Evolutionary conservation across 2,113 vertebrate species (phyloP).

Genomic region (Numenius arquata): DNA sequence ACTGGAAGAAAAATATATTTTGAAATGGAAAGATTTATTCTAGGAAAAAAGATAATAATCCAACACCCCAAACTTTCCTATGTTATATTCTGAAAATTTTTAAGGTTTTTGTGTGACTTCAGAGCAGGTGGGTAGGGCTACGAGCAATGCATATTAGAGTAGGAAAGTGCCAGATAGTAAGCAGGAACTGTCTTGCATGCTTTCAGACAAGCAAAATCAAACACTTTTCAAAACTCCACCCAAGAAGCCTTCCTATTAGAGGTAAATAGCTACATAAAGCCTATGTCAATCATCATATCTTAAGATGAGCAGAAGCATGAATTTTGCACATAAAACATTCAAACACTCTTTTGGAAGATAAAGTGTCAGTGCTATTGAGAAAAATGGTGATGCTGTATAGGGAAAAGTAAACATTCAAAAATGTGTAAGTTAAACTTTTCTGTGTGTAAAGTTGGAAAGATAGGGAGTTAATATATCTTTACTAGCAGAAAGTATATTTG

Average conservation of each 20-base stretch:
- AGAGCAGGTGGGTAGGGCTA: not conserved
- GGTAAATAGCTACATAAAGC: not conserved
- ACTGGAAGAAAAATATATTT: not conserved
- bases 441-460: not conserved
- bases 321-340: not conserved
- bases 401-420: not conserved
- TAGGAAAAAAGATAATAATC: not conserved
- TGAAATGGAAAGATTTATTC: not conserved
- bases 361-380: not conserved
- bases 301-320: not conserved
- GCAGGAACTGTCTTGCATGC: not conserved
- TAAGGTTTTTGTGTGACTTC: not conserved
- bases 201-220: not conserved
- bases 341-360: not conserved
- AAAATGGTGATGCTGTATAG: not conserved
- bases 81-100: not conserved
- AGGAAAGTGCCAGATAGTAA: not conserved
- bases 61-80: rapidly evolving
- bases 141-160: not conserved
- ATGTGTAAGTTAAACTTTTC: not conserved
- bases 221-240: not conserved
- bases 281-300: not conserved
- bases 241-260: not conserved
- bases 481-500: not conserved
- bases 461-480: not conserved